Evolutionary conservation across 1,140 invertebrate species (phyloP).

Genomic region (Dreissena polymorpha): DNA sequence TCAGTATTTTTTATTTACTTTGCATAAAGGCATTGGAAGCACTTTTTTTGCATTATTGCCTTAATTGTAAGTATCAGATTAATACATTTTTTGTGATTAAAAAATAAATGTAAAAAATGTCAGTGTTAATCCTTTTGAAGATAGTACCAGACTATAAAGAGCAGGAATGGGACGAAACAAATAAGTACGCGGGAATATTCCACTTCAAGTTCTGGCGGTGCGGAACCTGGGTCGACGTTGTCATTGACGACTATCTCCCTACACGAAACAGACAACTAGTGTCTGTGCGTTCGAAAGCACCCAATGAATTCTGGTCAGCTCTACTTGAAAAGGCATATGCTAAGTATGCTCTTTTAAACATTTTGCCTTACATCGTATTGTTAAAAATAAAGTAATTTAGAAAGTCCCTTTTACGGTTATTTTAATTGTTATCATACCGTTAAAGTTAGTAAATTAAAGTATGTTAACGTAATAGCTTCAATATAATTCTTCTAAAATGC

Average conservation of each 20-base stretch:
- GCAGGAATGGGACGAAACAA: constrained; percentile 75
- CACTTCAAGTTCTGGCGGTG: constrained; percentile 90
- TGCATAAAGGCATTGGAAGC: no score
- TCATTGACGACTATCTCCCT: constrained; percentile 89
- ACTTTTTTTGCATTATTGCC: no score
- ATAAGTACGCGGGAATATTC: constrained; percentile 78
- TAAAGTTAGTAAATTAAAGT: no score
- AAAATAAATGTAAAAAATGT: background rate
- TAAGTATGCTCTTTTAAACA: constrained; percentile 63
- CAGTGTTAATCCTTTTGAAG: constrained; percentile 53
- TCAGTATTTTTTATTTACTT: no score
- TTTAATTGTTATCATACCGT: no score
- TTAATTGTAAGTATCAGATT: no score
- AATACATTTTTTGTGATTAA: no score
- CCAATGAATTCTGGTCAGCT: constrained; percentile 96
- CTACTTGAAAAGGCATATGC: constrained; percentile 94
- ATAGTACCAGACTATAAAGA: constrained; percentile 76
- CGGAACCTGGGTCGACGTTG: constrained; percentile 88
- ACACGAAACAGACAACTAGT: constrained; percentile 71
- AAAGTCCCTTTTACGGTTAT: no score
- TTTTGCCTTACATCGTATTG: background rate
- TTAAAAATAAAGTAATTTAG: no score
- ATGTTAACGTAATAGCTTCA: no score
- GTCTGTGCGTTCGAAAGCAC: constrained; percentile 72
- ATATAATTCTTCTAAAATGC: no score